Conservation (phyloP, 2,797 vertebrate genomes). For the Knipowitschia caucasica region DNA sequence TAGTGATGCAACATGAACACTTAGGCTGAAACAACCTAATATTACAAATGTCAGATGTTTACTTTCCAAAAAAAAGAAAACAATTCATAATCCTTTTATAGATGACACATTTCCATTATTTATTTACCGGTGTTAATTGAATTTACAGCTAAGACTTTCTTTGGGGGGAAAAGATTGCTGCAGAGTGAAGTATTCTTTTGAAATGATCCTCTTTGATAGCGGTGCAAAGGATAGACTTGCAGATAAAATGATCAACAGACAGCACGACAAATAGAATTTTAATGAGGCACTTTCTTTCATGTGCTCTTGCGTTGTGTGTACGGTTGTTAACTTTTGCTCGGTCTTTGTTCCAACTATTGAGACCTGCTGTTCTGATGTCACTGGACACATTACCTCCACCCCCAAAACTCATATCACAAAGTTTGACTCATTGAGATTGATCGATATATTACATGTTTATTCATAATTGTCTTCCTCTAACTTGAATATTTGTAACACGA, state of each 20-base stretch:
- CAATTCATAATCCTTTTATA: conserved; percentile 60
- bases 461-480: conserved; percentile 7
- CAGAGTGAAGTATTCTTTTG: conserved; percentile 81
- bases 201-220: conserved; percentile 90
- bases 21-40: conserved; percentile 47
- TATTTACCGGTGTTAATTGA: conserved; percentile 73
- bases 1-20: conserved; percentile 46
- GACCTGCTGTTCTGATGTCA: conserved; percentile 91
- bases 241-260: conserved; percentile 87
- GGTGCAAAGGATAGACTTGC: conserved; percentile 81
- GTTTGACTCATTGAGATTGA: conserved; percentile 77
- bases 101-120: conserved; percentile 66
- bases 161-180: conserved; percentile 44
- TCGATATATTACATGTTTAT: conserved; percentile 64
- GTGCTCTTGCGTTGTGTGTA: conserved; percentile 88
- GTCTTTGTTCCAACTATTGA: conserved; percentile 87
- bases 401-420: conserved; percentile 83
- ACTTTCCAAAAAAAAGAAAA: conserved; percentile 40
- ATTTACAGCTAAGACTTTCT: conserved; percentile 66
- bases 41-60: conserved; percentile 64
- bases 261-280: conserved; percentile 94
- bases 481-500: conserved; percentile 3
- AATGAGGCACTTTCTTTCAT: conserved; percentile 90
- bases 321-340: conserved; percentile 62
- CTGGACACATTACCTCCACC: conserved; percentile 86